Percentiles rank a stretch among this genome's conserved stretches.
phyloP scores from a whole-genome alignment of 2,797 vertebrate species.

The Hemibagrus guttatus region DNA sequence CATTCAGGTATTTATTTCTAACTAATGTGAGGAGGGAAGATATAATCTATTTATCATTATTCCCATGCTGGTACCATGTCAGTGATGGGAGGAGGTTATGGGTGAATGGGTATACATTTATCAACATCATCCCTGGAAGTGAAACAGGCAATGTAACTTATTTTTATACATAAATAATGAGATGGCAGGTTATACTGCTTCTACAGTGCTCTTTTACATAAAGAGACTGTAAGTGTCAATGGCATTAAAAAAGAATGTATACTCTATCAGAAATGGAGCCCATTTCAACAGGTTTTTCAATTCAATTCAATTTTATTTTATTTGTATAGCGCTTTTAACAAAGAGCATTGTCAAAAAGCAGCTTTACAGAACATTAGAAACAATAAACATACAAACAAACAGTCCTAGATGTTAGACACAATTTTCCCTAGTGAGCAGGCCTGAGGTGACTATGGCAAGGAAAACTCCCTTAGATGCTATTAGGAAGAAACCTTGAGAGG shows the following conservation, averaged over 20 bases:
- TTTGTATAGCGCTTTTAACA: too few relatives aligned
- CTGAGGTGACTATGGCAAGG: too few relatives aligned
- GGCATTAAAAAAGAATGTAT: not conserved
- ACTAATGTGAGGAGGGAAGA: slow-evolving; percentile 6
- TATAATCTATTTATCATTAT: not conserved
- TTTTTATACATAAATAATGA: slow-evolving; percentile 23
- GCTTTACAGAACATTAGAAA: too few relatives aligned
- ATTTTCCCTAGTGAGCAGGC: too few relatives aligned
- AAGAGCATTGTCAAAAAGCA: too few relatives aligned
- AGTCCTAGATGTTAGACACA: too few relatives aligned
- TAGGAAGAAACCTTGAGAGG: too few relatives aligned
- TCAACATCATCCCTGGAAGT: slow-evolving; percentile 10
- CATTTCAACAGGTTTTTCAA: not conserved
- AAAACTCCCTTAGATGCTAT: too few relatives aligned
- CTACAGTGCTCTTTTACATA: slow-evolving; percentile 5
- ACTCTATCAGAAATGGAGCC: not conserved
- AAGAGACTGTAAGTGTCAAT: not conserved
- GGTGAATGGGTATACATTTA: slow-evolving; percentile 1
- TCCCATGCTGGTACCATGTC: not conserved
- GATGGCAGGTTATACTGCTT: not conserved
- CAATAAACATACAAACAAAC: too few relatives aligned
- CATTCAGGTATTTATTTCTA: slow-evolving; percentile 13
- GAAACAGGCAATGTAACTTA: slow-evolving; percentile 22
- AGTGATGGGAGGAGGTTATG: not conserved
- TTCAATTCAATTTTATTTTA: too few relatives aligned